Conservation (phyloP, 2,797 vertebrate species). For the Syngnathus rostellatus region DNA sequence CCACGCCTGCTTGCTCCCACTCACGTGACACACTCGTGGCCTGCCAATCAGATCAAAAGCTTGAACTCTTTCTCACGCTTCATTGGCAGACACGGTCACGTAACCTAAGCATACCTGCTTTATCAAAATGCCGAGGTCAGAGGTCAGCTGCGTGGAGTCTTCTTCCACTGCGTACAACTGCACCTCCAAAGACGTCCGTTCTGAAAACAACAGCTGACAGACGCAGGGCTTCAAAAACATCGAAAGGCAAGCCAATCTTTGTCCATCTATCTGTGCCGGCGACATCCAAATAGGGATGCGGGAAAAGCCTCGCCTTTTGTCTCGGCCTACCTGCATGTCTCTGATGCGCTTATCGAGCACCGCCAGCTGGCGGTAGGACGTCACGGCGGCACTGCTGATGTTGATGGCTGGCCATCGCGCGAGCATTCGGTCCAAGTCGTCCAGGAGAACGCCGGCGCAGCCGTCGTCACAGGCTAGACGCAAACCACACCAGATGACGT, state of each 20-base stretch:
- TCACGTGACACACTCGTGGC: conserved; percentile 45
- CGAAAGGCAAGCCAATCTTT: background rate
- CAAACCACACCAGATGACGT: background rate
- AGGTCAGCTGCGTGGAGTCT: conserved; percentile 48
- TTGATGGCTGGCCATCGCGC: conserved; percentile 65
- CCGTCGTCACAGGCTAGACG: conserved; percentile 79
- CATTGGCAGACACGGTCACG: background rate
- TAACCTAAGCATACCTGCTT: conserved; percentile 57
- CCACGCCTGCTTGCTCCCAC: conserved; percentile 44
- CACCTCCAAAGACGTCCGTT: conserved; percentile 36
- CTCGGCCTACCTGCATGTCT: conserved; percentile 64
- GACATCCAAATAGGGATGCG: background rate
- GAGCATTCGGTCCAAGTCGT: conserved; percentile 72
- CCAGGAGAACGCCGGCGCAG: conserved; percentile 76
- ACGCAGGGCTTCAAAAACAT: background rate
- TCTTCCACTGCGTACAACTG: conserved; percentile 46
- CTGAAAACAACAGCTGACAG: conserved; percentile 26
- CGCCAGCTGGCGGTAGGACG: conserved; percentile 68
- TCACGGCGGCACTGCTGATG: conserved; percentile 56
- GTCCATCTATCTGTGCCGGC: background rate
- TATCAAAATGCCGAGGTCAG: conserved; percentile 58
- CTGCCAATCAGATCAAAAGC: conserved; percentile 52
- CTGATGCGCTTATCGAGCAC: conserved; percentile 70
- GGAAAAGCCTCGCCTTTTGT: background rate
- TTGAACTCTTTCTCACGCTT: background rate